phyloP scores from a whole-genome alignment of 2,113 vertebrate species.

The Alligator mississippiensis region DNA sequence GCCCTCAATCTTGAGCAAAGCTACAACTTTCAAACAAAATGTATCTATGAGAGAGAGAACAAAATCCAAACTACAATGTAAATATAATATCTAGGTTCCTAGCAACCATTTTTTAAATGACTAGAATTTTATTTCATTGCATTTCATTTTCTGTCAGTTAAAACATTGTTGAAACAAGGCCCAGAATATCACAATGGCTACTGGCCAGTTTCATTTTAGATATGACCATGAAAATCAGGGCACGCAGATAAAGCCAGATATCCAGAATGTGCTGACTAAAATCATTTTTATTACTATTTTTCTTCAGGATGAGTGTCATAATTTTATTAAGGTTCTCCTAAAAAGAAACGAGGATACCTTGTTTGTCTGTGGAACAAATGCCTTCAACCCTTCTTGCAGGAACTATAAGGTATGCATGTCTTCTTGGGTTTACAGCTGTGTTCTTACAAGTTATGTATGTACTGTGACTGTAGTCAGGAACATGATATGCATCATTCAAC shows the following conservation, averaged over 20 bases:
- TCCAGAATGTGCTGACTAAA: not conserved
- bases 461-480: not conserved
- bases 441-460: conserved; percentile 8
- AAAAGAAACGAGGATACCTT: conserved; percentile 93
- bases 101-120: conserved; percentile 1
- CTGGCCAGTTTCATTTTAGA: conserved; percentile 3
- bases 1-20: not conserved
- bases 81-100: not conserved
- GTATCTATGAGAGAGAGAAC: not conserved
- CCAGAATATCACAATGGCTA: not conserved
- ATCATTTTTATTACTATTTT: conserved; percentile 56
- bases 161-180: conserved; percentile 17
- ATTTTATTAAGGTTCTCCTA: conserved; percentile 98
- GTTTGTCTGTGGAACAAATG: conserved; percentile 98
- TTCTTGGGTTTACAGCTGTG: conserved; percentile 17
- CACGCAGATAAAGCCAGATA: not conserved
- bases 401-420: conserved; percentile 90
- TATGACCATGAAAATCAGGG: not conserved
- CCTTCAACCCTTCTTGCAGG: conserved; percentile 96
- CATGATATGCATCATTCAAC: conserved; percentile 22
- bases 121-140: not conserved
- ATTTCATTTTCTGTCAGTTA: not conserved
- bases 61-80: not conserved
- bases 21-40: conserved; percentile 37
- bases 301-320: conserved; percentile 96